Percentiles rank a stretch among this genome's conserved stretches.
Evolutionary conservation across 2,888 invertebrate species (phyloP).

Genomic region (Oxytorus armatus): DNA sequence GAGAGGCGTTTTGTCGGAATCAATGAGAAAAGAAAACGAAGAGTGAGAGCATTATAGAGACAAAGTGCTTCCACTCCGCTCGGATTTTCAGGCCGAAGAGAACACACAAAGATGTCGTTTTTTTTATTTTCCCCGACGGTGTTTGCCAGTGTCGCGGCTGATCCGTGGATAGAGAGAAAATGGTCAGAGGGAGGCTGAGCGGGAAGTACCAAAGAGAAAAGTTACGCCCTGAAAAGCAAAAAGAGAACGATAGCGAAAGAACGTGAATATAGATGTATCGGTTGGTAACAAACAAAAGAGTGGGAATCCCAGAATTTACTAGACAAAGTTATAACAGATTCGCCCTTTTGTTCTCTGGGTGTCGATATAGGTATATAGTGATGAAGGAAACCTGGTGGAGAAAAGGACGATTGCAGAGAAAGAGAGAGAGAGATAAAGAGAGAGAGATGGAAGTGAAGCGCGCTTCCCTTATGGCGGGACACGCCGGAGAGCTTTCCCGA

Average conservation of each 20-base stretch:
- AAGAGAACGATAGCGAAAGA: slow-evolving; percentile 30
- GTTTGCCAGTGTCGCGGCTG: slow-evolving; percentile 18
- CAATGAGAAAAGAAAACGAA: too few species aligned
- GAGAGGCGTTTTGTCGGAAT: too few species aligned
- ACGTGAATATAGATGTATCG: slow-evolving; percentile 5
- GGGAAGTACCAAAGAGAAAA: slow-evolving; percentile 68
- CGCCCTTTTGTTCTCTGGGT: not conserved
- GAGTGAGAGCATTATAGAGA: too few species aligned
- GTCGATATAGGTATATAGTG: not conserved
- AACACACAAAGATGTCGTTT: slow-evolving; percentile 4
- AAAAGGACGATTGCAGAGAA: slow-evolving; percentile 65
- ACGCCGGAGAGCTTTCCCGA: slow-evolving; percentile 48
- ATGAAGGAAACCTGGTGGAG: slow-evolving; percentile 26
- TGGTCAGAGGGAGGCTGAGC: slow-evolving; percentile 69
- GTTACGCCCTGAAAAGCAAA: slow-evolving; percentile 32
- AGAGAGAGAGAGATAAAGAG: slow-evolving; percentile 49
- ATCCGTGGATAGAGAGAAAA: slow-evolving; percentile 61
- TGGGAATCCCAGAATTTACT: not conserved
- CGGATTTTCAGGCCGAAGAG: too few species aligned
- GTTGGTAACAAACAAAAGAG: not conserved
- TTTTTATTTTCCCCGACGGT: slow-evolving; percentile 15
- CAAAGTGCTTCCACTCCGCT: too few species aligned
- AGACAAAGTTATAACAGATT: not conserved
- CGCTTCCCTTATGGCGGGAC: slow-evolving; percentile 53
- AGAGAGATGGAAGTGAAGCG: slow-evolving; percentile 43